These are phyloP conservation scores for Scolopax rusticola DNA, from an alignment of 2,797 vertebrate species.

Conservation along the genomic window DNA sequence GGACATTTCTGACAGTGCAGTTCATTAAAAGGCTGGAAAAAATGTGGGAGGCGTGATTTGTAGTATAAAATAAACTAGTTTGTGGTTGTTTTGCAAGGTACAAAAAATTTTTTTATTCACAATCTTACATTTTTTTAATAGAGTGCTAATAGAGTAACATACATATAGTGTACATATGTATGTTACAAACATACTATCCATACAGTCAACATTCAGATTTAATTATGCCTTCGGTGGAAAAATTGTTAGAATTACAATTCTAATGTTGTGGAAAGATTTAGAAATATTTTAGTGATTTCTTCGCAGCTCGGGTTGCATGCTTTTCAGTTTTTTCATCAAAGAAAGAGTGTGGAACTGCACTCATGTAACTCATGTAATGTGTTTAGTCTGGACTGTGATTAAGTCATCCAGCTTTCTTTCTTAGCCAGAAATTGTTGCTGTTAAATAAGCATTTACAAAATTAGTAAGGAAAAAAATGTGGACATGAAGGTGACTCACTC, in stretches of 20 bases:
- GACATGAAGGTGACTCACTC: background rate
- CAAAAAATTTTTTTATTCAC: slow-evolving; percentile 17
- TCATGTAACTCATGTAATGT: background rate
- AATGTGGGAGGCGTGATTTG: background rate
- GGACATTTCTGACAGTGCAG: background rate
- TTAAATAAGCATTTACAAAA: background rate
- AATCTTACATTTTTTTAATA: slow-evolving; percentile 1
- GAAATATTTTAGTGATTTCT: background rate
- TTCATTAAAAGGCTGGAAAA: slow-evolving; percentile 3
- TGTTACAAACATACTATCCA: background rate
- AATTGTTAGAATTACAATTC: background rate
- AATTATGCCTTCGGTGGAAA: background rate
- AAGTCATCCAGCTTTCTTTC: background rate
- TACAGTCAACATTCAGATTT: background rate
- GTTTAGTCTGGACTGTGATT: background rate
- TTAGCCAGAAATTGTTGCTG: background rate
- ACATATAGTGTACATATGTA: no score
- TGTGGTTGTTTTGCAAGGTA: background rate
- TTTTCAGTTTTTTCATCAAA: background rate
- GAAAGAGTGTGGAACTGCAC: background rate
- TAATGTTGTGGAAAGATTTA: background rate
- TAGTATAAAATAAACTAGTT: background rate
- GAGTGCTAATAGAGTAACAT: background rate
- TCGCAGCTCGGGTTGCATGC: background rate
- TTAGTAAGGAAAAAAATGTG: background rate